A percentile compares a stretch with the other conserved stretches of the same genome.
Evolutionary conservation across 1,140 invertebrate species (phyloP).

Genomic region (Saccostrea echinata): DNA sequence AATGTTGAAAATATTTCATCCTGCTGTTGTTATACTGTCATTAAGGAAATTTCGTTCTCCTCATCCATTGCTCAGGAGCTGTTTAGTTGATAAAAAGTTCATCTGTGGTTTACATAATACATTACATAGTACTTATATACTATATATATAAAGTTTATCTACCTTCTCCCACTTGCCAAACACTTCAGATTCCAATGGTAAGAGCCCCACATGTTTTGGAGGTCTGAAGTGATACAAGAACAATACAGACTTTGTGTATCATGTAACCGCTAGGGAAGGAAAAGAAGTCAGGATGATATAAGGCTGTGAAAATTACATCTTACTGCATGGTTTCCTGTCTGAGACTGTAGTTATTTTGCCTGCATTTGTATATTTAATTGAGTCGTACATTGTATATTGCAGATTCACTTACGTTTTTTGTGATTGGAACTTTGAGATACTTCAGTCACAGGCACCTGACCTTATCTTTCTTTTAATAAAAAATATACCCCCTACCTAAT

Average conservation of each 20-base stretch:
- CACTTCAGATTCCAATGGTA: slow-evolving; percentile 4
- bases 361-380: too few species aligned
- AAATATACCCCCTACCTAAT: too few species aligned
- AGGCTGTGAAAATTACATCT: background rate
- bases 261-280: background rate
- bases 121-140: background rate
- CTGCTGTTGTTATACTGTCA: background rate
- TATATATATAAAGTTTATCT: background rate
- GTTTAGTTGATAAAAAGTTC: background rate
- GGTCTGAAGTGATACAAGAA: background rate
- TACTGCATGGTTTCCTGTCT: background rate
- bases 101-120: too few species aligned
- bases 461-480: too few species aligned
- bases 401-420: too few species aligned
- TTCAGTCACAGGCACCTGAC: too few species aligned
- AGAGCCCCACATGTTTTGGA: background rate
- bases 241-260: background rate
- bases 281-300: background rate
- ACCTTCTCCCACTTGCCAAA: background rate
- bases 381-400: too few species aligned
- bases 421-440: too few species aligned
- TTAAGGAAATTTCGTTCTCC: background rate
- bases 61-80: background rate
- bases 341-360: too few species aligned
- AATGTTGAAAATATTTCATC: too few species aligned